A percentile compares a stretch with the other conserved stretches of the same genome.
Evolutionary conservation across 2,113 vertebrate genomes (phyloP).

Genomic region (Gopherus evgoodei): DNA sequence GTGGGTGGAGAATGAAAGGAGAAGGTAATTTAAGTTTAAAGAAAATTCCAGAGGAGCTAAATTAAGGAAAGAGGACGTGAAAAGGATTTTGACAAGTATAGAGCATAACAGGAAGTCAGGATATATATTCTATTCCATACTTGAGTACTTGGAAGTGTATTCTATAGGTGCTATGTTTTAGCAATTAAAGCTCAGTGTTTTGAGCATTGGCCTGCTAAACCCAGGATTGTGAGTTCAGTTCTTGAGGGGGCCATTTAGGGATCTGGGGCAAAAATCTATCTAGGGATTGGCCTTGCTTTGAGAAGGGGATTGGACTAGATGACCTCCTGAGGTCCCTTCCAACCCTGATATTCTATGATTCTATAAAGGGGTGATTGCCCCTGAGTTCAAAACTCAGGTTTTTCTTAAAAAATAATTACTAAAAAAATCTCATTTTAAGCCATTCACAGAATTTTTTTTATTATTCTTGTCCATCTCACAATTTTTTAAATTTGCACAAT

Average conservation of each 20-base stretch:
- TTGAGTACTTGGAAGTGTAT: background rate
- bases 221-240: too few relatives aligned
- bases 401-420: background rate
- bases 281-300: too few relatives aligned
- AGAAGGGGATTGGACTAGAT: too few relatives aligned
- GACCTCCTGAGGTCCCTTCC: too few relatives aligned
- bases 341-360: too few relatives aligned
- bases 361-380: background rate
- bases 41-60: constrained; percentile 10
- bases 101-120: background rate
- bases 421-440: background rate
- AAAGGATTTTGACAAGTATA: constrained; percentile 21
- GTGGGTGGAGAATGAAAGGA: constrained; percentile 41
- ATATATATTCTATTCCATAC: background rate
- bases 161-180: background rate
- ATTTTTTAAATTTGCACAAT: background rate
- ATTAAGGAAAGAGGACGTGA: background rate
- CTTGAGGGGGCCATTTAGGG: too few relatives aligned
- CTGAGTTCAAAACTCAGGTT: background rate
- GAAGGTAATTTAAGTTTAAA: constrained; percentile 29
- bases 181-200: background rate
- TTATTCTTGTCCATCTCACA: background rate
- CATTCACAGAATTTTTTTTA: background rate
- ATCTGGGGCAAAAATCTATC: too few relatives aligned
- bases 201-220: too few relatives aligned